A percentile compares a stretch with the other conserved stretches of the same genome.
Evolutionary conservation across 2,113 vertebrate species (phyloP).

Genomic region (Cryptotis parvus): DNA sequence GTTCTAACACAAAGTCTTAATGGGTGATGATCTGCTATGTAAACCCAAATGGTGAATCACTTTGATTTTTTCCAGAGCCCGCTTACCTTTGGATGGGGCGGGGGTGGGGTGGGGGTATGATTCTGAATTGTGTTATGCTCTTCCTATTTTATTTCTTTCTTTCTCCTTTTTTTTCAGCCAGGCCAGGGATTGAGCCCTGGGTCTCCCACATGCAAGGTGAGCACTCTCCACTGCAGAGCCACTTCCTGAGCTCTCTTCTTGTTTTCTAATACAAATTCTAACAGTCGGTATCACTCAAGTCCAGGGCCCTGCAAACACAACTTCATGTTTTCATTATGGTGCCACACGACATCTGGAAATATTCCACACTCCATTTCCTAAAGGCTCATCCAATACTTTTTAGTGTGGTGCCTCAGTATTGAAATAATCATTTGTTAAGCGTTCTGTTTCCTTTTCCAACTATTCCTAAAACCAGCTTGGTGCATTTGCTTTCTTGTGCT

Average conservation of each 20-base stretch:
- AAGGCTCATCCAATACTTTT: background rate
- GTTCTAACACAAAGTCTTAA: background rate
- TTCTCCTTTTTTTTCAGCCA: too few relatives aligned
- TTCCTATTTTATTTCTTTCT: too few relatives aligned
- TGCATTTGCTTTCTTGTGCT: background rate
- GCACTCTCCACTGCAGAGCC: background rate
- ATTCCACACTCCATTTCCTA: constrained; percentile 8
- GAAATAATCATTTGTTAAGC: background rate
- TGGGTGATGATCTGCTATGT: background rate
- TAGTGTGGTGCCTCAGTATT: background rate
- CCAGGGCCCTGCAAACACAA: background rate
- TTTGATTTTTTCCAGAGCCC: background rate
- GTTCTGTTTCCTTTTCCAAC: constrained; percentile 14
- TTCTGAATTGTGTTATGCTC: background rate
- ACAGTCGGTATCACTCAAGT: constrained; percentile 12
- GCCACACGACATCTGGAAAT: background rate
- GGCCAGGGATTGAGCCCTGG: background rate
- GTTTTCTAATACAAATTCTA: constrained; percentile 23
- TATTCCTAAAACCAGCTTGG: constrained; percentile 35
- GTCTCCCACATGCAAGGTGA: background rate
- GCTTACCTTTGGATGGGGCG: too few relatives aligned
- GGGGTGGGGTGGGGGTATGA: too few relatives aligned
- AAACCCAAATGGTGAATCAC: background rate
- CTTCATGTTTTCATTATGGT: background rate
- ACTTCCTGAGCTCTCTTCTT: background rate